These are phyloP conservation scores for Petrocephalus schoutedeni DNA, from an alignment of 2,797 vertebrate species.

Conservation along the genomic window DNA sequence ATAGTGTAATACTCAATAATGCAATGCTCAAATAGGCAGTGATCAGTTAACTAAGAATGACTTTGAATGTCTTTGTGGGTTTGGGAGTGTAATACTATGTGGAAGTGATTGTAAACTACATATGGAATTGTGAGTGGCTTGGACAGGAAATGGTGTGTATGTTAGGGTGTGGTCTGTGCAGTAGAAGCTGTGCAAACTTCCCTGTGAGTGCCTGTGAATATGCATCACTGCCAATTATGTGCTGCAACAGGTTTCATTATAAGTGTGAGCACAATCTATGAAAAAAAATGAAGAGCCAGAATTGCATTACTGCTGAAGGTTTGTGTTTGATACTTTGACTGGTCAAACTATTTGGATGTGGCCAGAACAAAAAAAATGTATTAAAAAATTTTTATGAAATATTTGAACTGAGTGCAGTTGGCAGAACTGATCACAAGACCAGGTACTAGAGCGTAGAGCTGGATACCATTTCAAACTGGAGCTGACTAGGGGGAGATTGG, in stretches of 20 bases:
- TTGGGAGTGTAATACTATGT: not conserved
- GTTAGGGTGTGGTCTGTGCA: not conserved
- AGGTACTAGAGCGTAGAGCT: not conserved
- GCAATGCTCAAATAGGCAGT: not conserved
- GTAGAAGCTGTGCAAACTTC: not conserved
- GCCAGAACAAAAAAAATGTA: no score
- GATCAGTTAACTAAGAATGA: not conserved
- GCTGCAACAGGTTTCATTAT: not conserved
- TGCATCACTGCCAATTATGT: not conserved
- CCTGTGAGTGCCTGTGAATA: not conserved
- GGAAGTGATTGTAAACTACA: not conserved
- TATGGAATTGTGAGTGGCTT: not conserved
- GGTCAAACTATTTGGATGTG: no score
- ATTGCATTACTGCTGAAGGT: not conserved
- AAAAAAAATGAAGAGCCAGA: not conserved
- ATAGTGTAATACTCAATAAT: not conserved
- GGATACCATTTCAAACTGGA: not conserved
- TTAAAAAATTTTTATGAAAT: not conserved
- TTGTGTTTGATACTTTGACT: no score
- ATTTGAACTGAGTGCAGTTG: not conserved
- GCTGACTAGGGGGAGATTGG: conserved; percentile 14
- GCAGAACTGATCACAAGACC: not conserved
- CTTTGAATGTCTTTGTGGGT: not conserved
- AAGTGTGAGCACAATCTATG: not conserved
- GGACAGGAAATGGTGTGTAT: not conserved